Conservation (phyloP, 2,888 invertebrate genomes). For the Chaitophorus viminalis region DNA sequence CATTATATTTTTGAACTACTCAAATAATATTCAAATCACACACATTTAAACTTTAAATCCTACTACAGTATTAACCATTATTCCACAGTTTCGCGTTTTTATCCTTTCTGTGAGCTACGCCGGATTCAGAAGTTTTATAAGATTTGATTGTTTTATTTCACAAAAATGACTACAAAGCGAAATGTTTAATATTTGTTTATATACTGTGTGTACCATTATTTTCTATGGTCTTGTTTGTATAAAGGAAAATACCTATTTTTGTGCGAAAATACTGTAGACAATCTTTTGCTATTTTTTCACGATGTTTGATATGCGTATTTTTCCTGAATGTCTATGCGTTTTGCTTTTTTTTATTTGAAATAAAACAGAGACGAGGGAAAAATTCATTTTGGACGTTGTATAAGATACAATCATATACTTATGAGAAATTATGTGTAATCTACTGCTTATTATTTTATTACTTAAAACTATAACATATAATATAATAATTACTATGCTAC, state of each 20-base stretch:
- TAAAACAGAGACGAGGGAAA: background rate
- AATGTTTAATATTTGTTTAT: background rate
- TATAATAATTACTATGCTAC: no score
- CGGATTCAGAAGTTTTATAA: background rate
- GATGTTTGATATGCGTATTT: background rate
- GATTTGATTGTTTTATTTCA: background rate
- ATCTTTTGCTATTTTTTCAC: slow-evolving; percentile 13
- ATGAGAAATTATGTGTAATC: background rate
- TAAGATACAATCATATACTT: background rate
- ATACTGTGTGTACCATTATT: background rate
- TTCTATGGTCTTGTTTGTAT: background rate
- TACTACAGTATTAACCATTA: background rate
- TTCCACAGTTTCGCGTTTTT: background rate
- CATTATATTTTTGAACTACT: no score
- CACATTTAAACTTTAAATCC: no score
- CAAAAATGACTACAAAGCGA: background rate
- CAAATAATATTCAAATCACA: no score
- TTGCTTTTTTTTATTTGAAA: background rate
- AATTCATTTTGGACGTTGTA: background rate
- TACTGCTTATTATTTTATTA: background rate
- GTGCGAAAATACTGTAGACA: background rate
- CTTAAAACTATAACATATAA: no score
- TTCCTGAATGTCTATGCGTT: background rate
- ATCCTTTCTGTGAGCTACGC: background rate
- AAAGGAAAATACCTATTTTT: background rate